Conservation (phyloP, 2,113 vertebrate species). For the Oriolus oriolus region DNA sequence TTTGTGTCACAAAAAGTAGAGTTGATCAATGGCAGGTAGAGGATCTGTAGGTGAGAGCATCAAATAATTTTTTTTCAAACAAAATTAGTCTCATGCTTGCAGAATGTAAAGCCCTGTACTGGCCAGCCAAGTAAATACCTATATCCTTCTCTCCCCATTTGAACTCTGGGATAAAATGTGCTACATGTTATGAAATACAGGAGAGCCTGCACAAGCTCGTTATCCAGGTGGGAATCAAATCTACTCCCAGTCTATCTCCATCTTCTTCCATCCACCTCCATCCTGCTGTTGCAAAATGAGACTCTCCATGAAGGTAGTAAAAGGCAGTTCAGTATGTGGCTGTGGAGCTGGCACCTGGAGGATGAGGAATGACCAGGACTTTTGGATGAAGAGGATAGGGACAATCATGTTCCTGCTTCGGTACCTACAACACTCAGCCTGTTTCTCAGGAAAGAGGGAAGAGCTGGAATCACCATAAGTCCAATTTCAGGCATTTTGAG, state of each 20-base stretch:
- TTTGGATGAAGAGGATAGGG: background rate
- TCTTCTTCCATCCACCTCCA: background rate
- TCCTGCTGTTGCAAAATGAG: background rate
- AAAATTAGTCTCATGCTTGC: background rate
- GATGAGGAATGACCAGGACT: background rate
- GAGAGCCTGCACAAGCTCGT: background rate
- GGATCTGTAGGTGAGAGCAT: background rate
- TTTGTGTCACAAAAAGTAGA: background rate
- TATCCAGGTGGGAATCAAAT: background rate
- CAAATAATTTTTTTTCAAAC: background rate
- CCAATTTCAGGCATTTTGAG: background rate
- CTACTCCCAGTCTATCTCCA: background rate
- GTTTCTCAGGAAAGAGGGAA: background rate
- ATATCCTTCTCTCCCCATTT: background rate
- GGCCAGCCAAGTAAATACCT: background rate
- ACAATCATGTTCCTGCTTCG: background rate
- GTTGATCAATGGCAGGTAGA: background rate
- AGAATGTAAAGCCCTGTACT: background rate
- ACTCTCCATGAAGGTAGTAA: background rate
- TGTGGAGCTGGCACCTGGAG: background rate
- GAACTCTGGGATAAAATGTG: background rate
- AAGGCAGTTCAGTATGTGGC: accelerated
- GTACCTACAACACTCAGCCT: background rate
- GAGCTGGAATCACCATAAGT: background rate
- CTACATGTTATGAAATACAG: background rate